Evolutionary conservation across 2,113 vertebrate genomes (phyloP), one percentile per base, ranked within the genome.

Genomic region (Halcyon senegalensis): DNA sequence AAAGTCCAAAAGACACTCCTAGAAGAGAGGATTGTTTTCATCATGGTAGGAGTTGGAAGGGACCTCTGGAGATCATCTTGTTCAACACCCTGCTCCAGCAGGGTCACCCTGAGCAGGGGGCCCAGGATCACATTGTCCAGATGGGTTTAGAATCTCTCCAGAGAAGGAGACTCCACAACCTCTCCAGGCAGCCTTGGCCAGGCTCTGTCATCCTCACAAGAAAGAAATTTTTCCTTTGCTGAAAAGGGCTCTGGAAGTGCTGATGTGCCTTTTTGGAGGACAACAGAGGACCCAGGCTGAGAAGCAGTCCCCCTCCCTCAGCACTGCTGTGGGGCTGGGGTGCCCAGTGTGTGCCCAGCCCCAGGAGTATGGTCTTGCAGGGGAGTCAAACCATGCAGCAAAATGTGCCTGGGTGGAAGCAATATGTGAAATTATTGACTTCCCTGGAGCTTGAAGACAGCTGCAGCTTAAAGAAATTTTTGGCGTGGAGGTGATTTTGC

Each of bases 291-390:
- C 7, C 20, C 28, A 35, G 59, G 20, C 11, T 46, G 12, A 44
- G 43, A 46, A 85, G 31, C 31, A 77, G 9, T 20, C 27, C 46
- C 25, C 19, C 3, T 23, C 58, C 21, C 25, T n/a, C 4, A 2
- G 27, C 23, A 13, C 25, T 51, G n/a, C 33, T 0, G 2, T 0
- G 2, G 64, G n/a, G 31, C n/a, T 9, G 12, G 35, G 56, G 70
- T 7, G 13, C 84, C 16, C 73, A 70, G 59, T 5, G 0, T 27
- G 56, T 41, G 66, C 59, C 50, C 64, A 78, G 51, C 50, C 39
- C 44, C 33, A 18, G 13, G 58, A 30, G 17, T 51, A 44, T 14
- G 27, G 9, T 37, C 58, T 46, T 50, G 37, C 62, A 35, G 44
- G 10, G 76, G 35, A 72, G 53, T 46, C 39, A 7, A 50, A 62